Evolutionary conservation across 1,140 invertebrate species (phyloP), one percentile per base, ranked within the genome.

Genomic region (Lethocerus indicus): DNA sequence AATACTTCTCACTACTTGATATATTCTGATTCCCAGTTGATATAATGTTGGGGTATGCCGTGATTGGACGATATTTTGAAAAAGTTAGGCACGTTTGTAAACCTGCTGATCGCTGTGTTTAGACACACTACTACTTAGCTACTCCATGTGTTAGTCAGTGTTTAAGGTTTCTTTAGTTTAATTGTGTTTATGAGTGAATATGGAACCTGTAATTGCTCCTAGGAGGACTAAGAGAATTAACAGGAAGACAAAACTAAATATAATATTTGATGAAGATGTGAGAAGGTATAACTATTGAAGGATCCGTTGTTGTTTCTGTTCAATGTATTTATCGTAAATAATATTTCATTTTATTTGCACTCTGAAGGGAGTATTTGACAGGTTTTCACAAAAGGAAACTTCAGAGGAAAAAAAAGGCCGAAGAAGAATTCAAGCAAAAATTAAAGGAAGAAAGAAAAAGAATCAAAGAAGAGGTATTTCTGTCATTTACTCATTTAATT

Each of bases 301-400:
- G n/a, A n/a, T n/a, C n/a, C n/a, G n/a, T n/a, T n/a, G n/a, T n/a
- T n/a, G n/a, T n/a, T n/a, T n/a, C n/a, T n/a, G n/a, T n/a, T n/a
- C n/a, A n/a, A n/a, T n/a, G n/a, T n/a, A n/a, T n/a, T n/a, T n/a
- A n/a, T n/a, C n/a, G n/a, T n/a, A n/a, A n/a, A n/a, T n/a, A n/a
- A 26, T 6, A 13, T 41, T 49, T 41, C 26, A 24, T 42, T 2
- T 20, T 29, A 20, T 43, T 20, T 36, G 44, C 7, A 9, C 12
- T 43, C 55, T 55, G 7, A 52, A 77, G 77, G 63, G 79, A 84
- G 32, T 86, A 81, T 61, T 64, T 86, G 27, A 76, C 74, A 49
- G 82, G 82, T 5, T 86, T 86, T 64, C 79, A 71, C 36, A 84
- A 83, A 63, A 65, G 82, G 54, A 86, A 86, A 61, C 57, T 81